Conservation (phyloP, 2,113 vertebrate species). For the Antigone vipio region DNA sequence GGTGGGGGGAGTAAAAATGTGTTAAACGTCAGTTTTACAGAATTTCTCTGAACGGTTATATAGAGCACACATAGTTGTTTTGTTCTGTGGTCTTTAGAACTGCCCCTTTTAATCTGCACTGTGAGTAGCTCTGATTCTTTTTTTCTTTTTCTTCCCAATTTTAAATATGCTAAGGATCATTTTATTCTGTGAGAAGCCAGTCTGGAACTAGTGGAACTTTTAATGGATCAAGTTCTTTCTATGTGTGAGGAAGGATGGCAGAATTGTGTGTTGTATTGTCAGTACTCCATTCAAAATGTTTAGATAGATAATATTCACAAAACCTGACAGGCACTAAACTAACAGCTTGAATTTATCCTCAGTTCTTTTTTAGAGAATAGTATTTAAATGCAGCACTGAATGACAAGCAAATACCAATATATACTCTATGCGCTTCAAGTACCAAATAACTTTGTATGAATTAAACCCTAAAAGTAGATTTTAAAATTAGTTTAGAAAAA, state of each 20-base stretch:
- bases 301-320: background rate
- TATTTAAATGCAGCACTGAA: background rate
- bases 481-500: background rate
- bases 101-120: background rate
- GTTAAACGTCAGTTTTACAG: background rate
- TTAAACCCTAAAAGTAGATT: background rate
- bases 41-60: background rate
- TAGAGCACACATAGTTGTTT: background rate
- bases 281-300: conserved; percentile 22
- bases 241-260: background rate
- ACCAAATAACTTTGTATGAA: background rate
- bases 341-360: conserved; percentile 21
- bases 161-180: background rate
- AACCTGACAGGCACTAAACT: background rate
- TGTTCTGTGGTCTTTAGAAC: background rate
- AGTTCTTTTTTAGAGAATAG: background rate
- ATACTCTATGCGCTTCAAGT: background rate
- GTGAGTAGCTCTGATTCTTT: background rate
- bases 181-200: background rate
- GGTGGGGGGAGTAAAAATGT: fast-evolving
- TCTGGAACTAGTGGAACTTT: background rate
- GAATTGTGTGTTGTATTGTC: background rate
- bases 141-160: too few species aligned
- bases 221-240: background rate
- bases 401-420: background rate